Evolutionary conservation across 2,797 vertebrate species (phyloP), one percentile per base, ranked within the genome.

Genomic region (Halcyon leucocephala): DNA sequence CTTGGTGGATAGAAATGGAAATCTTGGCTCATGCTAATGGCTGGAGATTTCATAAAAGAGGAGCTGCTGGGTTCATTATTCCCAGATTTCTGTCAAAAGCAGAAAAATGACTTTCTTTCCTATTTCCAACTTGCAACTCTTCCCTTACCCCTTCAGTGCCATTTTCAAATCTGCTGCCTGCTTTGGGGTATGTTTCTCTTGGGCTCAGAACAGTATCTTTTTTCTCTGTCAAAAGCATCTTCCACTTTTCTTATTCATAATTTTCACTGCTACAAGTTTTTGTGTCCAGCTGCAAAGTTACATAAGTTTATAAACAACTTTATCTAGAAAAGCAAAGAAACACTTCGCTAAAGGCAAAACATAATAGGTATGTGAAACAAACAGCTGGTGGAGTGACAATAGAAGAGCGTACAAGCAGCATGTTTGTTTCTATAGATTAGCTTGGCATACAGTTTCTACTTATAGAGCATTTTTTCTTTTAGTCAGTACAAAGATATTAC

Each of bases 371-470:
- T 22, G 79, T 26, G 86, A 92, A 86, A 24, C 42, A 90, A 89
- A 84, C 80, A 93, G 89, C 89, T 67, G 73, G 73, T 22, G 42
- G 80, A 76, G 82, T n/a, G 72, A 89, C 42, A 77, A 77, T 31
- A 69, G 57, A 91, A 91, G 44, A 67, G 44, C 41, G 22, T 41
- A 76, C 62, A 92, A 70, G 70, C 64, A 73, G 39, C 11, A n/a
- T 35, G 62, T 57, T 95, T 94, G 62, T 57, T 92, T 92, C 83
- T 64, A 64, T 31, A 89, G 80, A 89, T 84, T 61, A 92, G 52
- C 54, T 77, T 67, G 48, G 61, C 28, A 21, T 19, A 72, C 20
- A 18, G 35, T 65, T 95, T 90, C 85, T 76, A 83, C 65, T 81
- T 49, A 37, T 0, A 4, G 39, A 79, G 14, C 33, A 58, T 61